Evolutionary conservation across 2,113 vertebrate genomes (phyloP).

Genomic region (Protobothrops flavoviridis): DNA sequence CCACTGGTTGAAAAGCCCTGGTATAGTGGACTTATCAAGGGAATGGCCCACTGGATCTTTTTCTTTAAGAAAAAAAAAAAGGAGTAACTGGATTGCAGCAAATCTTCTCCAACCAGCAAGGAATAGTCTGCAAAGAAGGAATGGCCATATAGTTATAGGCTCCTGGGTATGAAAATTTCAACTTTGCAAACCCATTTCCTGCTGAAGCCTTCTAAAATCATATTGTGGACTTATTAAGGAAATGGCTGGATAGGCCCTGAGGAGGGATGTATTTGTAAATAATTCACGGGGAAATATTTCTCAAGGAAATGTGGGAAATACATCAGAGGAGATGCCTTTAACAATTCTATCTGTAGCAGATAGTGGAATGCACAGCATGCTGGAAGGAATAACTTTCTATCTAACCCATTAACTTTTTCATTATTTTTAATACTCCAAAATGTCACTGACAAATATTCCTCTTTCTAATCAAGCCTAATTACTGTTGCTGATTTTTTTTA

Average conservation of each 20-base stretch:
- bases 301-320: neutral
- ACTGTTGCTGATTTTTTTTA: slow-evolving; percentile 22
- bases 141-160: neutral
- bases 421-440: slow-evolving; percentile 24
- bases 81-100: neutral
- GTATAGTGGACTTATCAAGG: neutral
- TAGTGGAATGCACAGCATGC: neutral
- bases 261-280: neutral
- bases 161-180: neutral
- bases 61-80: neutral
- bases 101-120: neutral
- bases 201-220: neutral
- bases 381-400: neutral
- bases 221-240: neutral
- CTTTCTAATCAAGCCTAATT: slow-evolving; percentile 30
- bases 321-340: neutral
- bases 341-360: slow-evolving; percentile 23
- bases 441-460: slow-evolving; percentile 9
- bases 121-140: neutral
- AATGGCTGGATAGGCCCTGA: neutral
- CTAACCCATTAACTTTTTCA: neutral
- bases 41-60: neutral
- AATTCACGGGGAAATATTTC: neutral
- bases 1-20: too few species aligned
- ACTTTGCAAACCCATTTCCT: neutral